These are phyloP conservation scores for Microctonus aethiopoides DNA, from an alignment of 2,888 invertebrate species.

Conservation along the genomic window DNA sequence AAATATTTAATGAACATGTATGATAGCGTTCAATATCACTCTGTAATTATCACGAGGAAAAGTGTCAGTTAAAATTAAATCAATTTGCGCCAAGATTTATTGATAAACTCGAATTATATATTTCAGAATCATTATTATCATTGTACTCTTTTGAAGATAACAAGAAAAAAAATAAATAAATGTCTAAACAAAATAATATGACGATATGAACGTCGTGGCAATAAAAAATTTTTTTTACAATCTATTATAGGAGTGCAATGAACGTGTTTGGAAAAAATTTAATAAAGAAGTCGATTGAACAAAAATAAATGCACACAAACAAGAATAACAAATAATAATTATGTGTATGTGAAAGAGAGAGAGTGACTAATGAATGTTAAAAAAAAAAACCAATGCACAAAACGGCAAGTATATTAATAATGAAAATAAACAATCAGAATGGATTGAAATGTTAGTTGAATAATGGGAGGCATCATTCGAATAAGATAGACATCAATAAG, in stretches of 20 bases:
- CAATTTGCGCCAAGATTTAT: neutral
- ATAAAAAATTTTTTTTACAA: too few species aligned
- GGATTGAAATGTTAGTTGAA: slow-evolving; percentile 14
- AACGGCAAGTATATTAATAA: slow-evolving; percentile 34
- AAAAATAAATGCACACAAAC: neutral
- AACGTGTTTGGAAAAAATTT: too few species aligned
- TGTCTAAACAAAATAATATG: neutral
- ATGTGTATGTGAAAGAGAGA: neutral
- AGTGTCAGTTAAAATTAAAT: slow-evolving; percentile 6
- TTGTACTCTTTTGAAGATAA: neutral
- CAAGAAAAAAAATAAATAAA: neutral
- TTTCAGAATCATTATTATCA: neutral
- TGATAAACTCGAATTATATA: neutral
- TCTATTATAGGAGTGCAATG: neutral
- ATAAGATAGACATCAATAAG: slow-evolving; percentile 39
- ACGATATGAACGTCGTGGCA: neutral
- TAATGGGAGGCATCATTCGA: slow-evolving; percentile 31
- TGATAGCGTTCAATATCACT: slow-evolving; percentile 17
- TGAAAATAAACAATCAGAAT: slow-evolving; percentile 28
- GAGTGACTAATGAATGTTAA: slow-evolving; percentile 10
- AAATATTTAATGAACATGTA: slow-evolving; percentile 34
- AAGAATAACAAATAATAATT: neutral
- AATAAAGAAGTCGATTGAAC: too few species aligned
- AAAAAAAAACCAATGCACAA: slow-evolving; percentile 47
- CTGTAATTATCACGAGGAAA: slow-evolving; percentile 20